Percentiles rank a stretch among this genome's conserved stretches.
Evolutionary conservation across 2,888 invertebrate species (phyloP).

Genomic region (Mimas tiliae): DNA sequence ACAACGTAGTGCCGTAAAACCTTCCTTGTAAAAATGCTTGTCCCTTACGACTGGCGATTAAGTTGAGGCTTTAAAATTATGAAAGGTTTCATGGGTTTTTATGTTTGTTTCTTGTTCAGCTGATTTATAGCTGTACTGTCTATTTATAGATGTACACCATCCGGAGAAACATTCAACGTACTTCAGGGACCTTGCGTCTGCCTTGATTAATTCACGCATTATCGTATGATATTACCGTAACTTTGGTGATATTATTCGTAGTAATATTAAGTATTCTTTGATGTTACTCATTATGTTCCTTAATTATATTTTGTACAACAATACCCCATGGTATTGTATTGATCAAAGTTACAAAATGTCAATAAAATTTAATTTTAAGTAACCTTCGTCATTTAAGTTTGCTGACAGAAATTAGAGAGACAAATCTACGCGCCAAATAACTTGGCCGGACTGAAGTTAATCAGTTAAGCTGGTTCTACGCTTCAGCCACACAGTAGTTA

Average conservation of each 20-base stretch:
- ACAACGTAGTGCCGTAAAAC: conserved; percentile 32
- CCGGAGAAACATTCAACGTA: background rate
- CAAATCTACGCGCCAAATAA: too few relatives aligned
- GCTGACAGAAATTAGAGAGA: too few relatives aligned
- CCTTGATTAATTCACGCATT: background rate
- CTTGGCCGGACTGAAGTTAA: too few relatives aligned
- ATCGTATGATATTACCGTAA: background rate
- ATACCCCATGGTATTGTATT: too few relatives aligned
- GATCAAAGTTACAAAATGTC: too few relatives aligned
- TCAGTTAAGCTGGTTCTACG: too few relatives aligned
- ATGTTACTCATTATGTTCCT: too few relatives aligned
- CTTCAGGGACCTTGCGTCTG: background rate
- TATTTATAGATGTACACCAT: background rate
- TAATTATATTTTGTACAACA: too few relatives aligned
- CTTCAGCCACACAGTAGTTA: too few relatives aligned
- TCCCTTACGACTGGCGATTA: conserved; percentile 10
- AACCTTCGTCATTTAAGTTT: too few relatives aligned
- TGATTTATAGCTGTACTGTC: background rate
- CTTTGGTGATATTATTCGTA: background rate
- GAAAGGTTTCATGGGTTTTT: background rate
- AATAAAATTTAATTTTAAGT: too few relatives aligned
- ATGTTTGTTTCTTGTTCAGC: conserved; percentile 3
- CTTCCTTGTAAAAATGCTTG: conserved; percentile 27
- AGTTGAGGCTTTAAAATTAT: conserved; percentile 6
- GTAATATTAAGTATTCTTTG: too few relatives aligned